Conservation (phyloP, 2,888 invertebrate species). For the Lissonota sp. region DNA sequence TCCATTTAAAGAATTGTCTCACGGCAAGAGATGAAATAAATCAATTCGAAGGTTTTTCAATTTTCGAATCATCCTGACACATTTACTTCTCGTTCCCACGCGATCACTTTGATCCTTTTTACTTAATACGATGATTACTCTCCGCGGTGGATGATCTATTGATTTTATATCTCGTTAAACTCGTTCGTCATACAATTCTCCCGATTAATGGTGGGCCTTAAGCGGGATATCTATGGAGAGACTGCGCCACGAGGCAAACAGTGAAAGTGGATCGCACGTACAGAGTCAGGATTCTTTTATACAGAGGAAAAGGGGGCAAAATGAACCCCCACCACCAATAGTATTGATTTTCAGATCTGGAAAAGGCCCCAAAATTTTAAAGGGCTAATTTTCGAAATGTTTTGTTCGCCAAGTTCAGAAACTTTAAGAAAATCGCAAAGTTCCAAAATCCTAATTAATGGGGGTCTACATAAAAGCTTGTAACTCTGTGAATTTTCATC, state of each 20-base stretch:
- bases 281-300: constrained; percentile 19
- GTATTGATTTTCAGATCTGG: no score
- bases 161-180: constrained; percentile 50
- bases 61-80: background rate
- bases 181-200: constrained; percentile 60
- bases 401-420: no score
- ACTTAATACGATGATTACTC: constrained; percentile 1
- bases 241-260: constrained; percentile 29
- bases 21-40: no score
- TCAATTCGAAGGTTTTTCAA: no score
- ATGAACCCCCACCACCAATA: background rate
- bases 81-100: constrained; percentile 49
- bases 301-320: constrained; percentile 29
- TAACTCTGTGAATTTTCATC: no score
- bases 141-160: constrained; percentile 38
- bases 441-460: no score
- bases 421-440: no score
- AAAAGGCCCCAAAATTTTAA: no score
- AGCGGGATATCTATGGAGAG: background rate
- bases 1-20: no score
- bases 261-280: constrained; percentile 70
- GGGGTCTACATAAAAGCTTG: no score
- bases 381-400: no score
- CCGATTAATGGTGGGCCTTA: background rate
- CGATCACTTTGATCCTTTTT: background rate